A percentile compares a stretch with the other conserved stretches of the same genome.
Evolutionary conservation across 2,888 invertebrate genomes (phyloP).

Genomic region (Dyspetes luteomarginatus): DNA sequence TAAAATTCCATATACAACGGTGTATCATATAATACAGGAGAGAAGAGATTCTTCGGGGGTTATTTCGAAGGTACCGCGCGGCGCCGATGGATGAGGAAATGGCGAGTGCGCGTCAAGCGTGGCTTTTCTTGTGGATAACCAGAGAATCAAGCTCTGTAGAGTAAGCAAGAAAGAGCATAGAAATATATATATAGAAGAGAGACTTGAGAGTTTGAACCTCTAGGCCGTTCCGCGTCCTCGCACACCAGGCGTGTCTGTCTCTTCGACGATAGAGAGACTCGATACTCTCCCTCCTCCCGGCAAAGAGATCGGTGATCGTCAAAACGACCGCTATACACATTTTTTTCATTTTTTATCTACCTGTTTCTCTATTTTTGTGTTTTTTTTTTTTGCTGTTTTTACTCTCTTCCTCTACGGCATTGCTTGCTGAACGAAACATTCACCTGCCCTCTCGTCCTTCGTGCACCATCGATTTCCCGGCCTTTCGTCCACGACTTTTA

Average conservation of each 20-base stretch:
- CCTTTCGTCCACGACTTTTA: conserved; percentile 46
- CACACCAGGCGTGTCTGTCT: conserved; percentile 80
- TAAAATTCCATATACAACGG: conserved; percentile 56
- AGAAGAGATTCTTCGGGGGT: conserved; percentile 64
- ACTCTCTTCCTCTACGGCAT: conserved; percentile 16
- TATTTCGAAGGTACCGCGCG: conserved; percentile 52
- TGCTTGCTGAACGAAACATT: conserved; percentile 46
- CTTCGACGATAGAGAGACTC: conserved; percentile 64
- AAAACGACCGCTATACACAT: conserved; percentile 52
- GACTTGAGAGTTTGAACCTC: conserved; percentile 72
- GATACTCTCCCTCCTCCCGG: conserved; percentile 66
- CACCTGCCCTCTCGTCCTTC: conserved; percentile 65
- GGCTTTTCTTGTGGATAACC: conserved; percentile 45
- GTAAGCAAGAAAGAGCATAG: conserved; percentile 44
- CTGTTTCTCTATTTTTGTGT: conserved; percentile 9
- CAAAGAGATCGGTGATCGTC: conserved; percentile 67
- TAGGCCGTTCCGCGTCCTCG: conserved; percentile 83
- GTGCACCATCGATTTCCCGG: conserved; percentile 65
- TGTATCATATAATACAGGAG: conserved; percentile 28
- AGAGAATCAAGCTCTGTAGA: conserved; percentile 31
- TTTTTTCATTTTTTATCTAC: conserved; percentile 38
- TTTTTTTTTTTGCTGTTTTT: conserved; percentile 33
- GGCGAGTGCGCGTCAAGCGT: conserved; percentile 40
- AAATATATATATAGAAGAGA: conserved; percentile 47
- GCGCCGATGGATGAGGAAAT: conserved; percentile 52